Conservation (phyloP, 2,888 invertebrate genomes). For the Arge pagana region DNA sequence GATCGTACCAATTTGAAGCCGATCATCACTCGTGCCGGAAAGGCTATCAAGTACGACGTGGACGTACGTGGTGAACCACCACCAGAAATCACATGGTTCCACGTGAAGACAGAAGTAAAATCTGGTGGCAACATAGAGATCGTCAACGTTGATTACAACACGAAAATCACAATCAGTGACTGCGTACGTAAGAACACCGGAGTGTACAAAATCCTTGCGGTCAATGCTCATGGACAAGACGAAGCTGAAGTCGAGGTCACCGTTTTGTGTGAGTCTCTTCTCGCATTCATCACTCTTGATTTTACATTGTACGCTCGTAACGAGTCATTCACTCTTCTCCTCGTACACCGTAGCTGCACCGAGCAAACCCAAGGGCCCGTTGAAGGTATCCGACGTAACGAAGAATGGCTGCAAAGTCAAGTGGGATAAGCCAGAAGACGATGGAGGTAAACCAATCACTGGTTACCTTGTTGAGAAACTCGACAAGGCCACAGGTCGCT, state of each 20-base stretch:
- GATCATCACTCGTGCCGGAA: constrained; percentile 87
- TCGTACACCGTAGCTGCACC: constrained; percentile 68
- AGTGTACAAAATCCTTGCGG: constrained; percentile 85
- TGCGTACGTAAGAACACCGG: constrained; percentile 84
- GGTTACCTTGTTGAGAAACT: constrained; percentile 93
- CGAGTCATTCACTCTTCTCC: neutral
- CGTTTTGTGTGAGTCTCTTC: constrained; percentile 68
- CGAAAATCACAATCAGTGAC: constrained; percentile 81
- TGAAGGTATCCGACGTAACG: constrained; percentile 86
- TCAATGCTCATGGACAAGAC: constrained; percentile 89
- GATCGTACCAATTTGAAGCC: constrained; percentile 93
- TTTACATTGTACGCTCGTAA: constrained; percentile 9
- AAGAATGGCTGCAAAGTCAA: constrained; percentile 88
- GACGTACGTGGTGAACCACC: constrained; percentile 95
- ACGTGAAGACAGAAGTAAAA: constrained; percentile 76
- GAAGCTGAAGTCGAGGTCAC: constrained; percentile 94
- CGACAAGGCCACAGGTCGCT: constrained; percentile 88
- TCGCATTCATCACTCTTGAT: neutral
- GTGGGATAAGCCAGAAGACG: constrained; percentile 94
- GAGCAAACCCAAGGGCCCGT: constrained; percentile 84
- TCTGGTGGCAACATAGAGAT: constrained; percentile 75
- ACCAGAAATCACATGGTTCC: constrained; percentile 91
- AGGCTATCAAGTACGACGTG: constrained; percentile 89
- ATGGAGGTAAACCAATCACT: constrained; percentile 92
- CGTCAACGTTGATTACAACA: constrained; percentile 87